phyloP scores from a whole-genome alignment of 35 echinoderm and acorn worm species.

The Eucidaris tribuloides region DNA sequence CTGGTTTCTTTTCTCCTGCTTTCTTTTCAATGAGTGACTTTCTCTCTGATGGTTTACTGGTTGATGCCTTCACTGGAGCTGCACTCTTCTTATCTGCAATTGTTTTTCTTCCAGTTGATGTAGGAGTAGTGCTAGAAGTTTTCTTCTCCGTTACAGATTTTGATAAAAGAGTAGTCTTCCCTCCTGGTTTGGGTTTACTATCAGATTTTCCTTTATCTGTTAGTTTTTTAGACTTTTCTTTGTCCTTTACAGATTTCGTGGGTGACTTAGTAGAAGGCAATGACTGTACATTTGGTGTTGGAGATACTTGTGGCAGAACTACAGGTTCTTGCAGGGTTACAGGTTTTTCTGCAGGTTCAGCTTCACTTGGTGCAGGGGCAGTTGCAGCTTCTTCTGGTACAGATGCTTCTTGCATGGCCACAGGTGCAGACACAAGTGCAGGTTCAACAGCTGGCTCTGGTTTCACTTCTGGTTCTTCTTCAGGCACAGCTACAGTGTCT shows the following conservation, averaged over 20 bases:
- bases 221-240: conserved; percentile 22
- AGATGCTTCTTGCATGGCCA: neutral
- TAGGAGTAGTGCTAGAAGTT: conserved; percentile 34
- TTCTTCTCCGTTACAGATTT: conserved; percentile 43
- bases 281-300: too few species aligned
- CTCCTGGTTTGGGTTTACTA: neutral
- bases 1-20: conserved; percentile 23
- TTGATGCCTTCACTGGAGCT: conserved; percentile 7
- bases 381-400: conserved; percentile 9
- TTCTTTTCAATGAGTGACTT: conserved; percentile 46
- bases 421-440: neutral
- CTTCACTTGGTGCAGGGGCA: neutral
- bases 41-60: conserved; percentile 32
- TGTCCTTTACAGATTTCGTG: neutral
- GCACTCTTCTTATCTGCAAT: conserved; percentile 20
- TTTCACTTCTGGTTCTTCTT: conserved; percentile 16
- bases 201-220: conserved; percentile 18
- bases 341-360: neutral
- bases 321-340: neutral
- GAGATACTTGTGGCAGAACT: neutral
- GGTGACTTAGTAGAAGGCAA: neutral
- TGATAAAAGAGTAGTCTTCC: neutral
- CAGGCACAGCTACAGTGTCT: neutral
- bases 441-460: conserved; percentile 26
- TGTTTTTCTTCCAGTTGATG: conserved; percentile 46